Conservation (phyloP, 1,140 invertebrate genomes). For the Drosophila nannoptera region DNA sequence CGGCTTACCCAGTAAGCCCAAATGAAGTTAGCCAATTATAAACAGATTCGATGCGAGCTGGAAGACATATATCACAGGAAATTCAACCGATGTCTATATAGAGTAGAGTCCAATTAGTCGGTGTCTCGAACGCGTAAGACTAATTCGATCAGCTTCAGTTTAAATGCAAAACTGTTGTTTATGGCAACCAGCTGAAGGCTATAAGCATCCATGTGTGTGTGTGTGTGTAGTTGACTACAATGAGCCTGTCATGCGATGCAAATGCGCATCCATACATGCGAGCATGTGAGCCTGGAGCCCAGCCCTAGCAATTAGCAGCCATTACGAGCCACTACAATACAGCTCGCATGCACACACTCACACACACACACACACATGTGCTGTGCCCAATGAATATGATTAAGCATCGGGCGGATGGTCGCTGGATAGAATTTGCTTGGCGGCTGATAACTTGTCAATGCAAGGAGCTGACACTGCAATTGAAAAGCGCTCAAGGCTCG, state of each 20-base stretch:
- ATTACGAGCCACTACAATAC: background rate
- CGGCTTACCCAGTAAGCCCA: background rate
- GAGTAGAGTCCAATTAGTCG: no score
- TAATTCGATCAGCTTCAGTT: no score
- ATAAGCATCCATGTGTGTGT: no score
- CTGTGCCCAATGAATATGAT: slow-evolving; percentile 19
- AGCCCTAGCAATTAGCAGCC: background rate
- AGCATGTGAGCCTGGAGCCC: background rate
- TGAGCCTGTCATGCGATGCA: background rate
- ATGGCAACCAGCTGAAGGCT: no score
- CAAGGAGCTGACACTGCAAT: slow-evolving; percentile 57
- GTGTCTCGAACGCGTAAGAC: no score
- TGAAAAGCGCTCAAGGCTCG: slow-evolving; percentile 52
- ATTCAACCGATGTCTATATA: background rate
- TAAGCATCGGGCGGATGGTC: slow-evolving; percentile 19
- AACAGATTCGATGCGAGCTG: no score
- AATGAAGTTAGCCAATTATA: no score
- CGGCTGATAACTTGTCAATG: slow-evolving; percentile 44
- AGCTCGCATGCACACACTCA: no score
- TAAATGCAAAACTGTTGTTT: no score
- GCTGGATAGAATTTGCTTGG: slow-evolving; percentile 42
- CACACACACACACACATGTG: no score
- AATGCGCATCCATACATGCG: background rate
- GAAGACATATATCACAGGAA: background rate
- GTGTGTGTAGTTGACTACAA: no score